A percentile compares a stretch with the other conserved stretches of the same genome.
Evolutionary conservation across 2,113 vertebrate species (phyloP).

Genomic region (Conger conger): DNA sequence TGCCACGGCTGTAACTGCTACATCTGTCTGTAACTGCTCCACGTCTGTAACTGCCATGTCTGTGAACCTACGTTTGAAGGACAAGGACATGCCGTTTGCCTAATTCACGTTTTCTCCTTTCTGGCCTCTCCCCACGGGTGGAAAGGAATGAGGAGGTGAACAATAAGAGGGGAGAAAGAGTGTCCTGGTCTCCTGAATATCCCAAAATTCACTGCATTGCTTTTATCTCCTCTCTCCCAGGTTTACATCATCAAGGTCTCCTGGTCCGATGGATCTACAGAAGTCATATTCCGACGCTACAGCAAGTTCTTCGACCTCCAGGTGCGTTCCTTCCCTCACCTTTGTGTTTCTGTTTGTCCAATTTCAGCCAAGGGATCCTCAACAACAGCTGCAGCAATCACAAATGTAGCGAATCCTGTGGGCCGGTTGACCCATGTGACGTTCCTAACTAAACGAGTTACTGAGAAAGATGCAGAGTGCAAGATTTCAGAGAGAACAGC

Average conservation of each 20-base stretch:
- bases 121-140: no score
- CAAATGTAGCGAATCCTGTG: not conserved
- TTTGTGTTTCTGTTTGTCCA: not conserved
- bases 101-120: no score
- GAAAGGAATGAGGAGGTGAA: no score
- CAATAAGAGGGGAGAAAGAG: no score
- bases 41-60: no score
- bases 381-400: not conserved
- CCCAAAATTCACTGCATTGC: not conserved
- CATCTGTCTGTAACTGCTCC: no score
- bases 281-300: conserved; percentile 93
- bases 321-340: conserved; percentile 65
- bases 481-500: conserved; percentile 48
- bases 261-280: conserved; percentile 89
- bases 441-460: conserved; percentile 34
- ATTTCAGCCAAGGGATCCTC: not conserved
- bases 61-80: no score
- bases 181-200: no score
- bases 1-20: no score
- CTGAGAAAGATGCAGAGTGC: conserved; percentile 36
- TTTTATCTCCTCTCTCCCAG: conserved; percentile 57
- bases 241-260: conserved; percentile 97
- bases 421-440: not conserved
- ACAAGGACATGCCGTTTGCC: no score
- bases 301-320: conserved; percentile 99